Evolutionary conservation across 1,140 invertebrate genomes (phyloP), one percentile per base, ranked within the genome.

Genomic region (Drosophila simulans): DNA sequence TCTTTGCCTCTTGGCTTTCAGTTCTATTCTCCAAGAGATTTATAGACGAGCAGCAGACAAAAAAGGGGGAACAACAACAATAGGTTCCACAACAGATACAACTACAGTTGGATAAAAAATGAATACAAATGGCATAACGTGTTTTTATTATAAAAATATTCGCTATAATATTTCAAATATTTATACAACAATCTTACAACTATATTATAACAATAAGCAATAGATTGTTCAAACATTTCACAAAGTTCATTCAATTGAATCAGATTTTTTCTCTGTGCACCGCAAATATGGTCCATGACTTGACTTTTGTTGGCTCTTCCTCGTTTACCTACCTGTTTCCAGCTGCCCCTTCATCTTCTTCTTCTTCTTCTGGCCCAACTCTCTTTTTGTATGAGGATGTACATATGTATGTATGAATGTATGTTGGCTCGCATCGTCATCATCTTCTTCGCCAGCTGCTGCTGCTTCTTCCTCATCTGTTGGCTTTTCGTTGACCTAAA

Each of bases 401-500:
- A 31, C 2, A 8, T 8, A 31, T 8, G 27, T 31, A 31, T 31
- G 31, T 22, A 37, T 82, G 69, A 82, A 70, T 88, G 76, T 86
- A 83, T 88, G 83, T 83, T 86, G 79, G 79, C 79, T 82, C 78
- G 82, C 78, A 85, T 86, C 78, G 75, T 78, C 75, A 63, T 74
- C 73, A 54, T 54, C 64, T 62, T 37, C 22, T 65, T 62, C 37
- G 73, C 71, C 62, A 45, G 35, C 65, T 68, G 31, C 65, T 25
- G 40, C 74, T 70, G 77, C 55, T 60, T 58, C 57, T 70, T 49
- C 56, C 55, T 43, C 40, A 25, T 60, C 65, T 83, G 79, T 79
- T 86, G 83, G 83, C 80, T 83, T 83, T 88, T 80, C 75, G 83
- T 88, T 88, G 83, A 88, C 83, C 83, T 88, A 88, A 88, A 88